These are phyloP conservation scores for Strongylocentrotus purpuratus DNA, from an alignment of 35 echinoderm and acorn worm species.

Conservation along the genomic window DNA sequence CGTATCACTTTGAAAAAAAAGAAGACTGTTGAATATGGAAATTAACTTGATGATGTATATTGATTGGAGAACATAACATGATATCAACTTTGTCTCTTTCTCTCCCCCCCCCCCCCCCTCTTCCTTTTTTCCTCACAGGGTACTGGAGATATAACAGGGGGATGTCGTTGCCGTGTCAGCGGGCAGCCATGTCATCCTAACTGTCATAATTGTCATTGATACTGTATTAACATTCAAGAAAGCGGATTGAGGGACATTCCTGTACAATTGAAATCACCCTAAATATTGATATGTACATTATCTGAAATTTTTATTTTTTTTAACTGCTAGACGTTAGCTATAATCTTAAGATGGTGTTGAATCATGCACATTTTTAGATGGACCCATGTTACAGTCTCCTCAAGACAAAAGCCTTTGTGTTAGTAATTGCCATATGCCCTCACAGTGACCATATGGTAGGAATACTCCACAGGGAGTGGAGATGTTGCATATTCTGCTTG, in stretches of 20 bases:
- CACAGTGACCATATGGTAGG: no score
- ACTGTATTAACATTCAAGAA: not conserved
- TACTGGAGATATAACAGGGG: constrained; percentile 72
- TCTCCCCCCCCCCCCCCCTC: not conserved
- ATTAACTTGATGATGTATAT: no score
- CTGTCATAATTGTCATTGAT: constrained; percentile 87
- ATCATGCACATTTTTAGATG: no score
- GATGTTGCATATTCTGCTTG: no score
- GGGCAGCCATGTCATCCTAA: constrained; percentile 74
- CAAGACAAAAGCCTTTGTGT: not conserved
- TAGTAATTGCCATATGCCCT: no score
- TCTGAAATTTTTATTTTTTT: not conserved
- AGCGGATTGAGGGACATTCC: not conserved
- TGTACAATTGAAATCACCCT: not conserved
- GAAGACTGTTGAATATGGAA: no score
- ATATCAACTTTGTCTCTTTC: no score
- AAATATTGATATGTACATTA: not conserved
- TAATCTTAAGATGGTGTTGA: not conserved
- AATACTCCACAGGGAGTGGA: no score
- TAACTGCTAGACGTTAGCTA: not conserved
- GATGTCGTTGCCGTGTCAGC: constrained; percentile 74
- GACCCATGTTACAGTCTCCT: not conserved
- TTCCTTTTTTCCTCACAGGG: constrained; percentile 65
- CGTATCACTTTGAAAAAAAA: no score
- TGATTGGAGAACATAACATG: no score